Evolutionary conservation across 2,797 vertebrate species (phyloP).

Genomic region (Melanotaenia pygmaea): DNA sequence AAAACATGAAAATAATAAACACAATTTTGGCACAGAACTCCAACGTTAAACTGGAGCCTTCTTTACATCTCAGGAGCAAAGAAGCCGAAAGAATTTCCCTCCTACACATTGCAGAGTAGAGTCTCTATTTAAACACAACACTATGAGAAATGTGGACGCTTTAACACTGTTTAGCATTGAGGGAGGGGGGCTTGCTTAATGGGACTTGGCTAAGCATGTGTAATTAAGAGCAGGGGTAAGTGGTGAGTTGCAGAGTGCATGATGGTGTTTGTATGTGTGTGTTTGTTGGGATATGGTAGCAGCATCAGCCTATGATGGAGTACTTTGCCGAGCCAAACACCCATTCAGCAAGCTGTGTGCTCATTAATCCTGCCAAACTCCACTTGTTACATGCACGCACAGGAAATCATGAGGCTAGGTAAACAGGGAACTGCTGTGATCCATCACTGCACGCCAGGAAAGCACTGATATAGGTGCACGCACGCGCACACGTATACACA

Average conservation of each 20-base stretch:
- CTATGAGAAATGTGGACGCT: conserved; percentile 69
- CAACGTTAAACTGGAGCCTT: conserved; percentile 22
- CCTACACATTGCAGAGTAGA: conserved; percentile 53
- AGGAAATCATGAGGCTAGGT: conserved; percentile 98
- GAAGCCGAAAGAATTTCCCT: conserved; percentile 59
- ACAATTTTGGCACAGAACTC: background rate
- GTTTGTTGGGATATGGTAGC: conserved; percentile 69
- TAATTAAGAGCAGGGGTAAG: conserved; percentile 81
- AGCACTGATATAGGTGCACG: conserved; percentile 56
- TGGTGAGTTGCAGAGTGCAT: conserved; percentile 70
- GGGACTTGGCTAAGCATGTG: conserved; percentile 87
- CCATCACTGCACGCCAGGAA: conserved; percentile 83
- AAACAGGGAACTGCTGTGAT: conserved; percentile 92
- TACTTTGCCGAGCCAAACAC: conserved; percentile 92
- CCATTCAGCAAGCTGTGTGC: conserved; percentile 95
- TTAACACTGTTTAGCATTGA: conserved; percentile 75
- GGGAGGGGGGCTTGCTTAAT: conserved; percentile 65
- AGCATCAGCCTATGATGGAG: conserved; percentile 94
- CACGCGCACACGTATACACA: conserved; percentile 28
- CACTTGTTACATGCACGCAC: conserved; percentile 93
- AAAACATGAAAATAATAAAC: conserved; percentile 9
- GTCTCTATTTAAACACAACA: conserved; percentile 64
- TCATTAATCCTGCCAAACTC: conserved; percentile 99
- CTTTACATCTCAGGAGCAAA: conserved; percentile 49
- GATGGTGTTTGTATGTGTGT: conserved; percentile 36